Evolutionary conservation across 2,797 vertebrate species (phyloP), one percentile per base, ranked within the genome.

Genomic region (Peromyscus eremicus): DNA sequence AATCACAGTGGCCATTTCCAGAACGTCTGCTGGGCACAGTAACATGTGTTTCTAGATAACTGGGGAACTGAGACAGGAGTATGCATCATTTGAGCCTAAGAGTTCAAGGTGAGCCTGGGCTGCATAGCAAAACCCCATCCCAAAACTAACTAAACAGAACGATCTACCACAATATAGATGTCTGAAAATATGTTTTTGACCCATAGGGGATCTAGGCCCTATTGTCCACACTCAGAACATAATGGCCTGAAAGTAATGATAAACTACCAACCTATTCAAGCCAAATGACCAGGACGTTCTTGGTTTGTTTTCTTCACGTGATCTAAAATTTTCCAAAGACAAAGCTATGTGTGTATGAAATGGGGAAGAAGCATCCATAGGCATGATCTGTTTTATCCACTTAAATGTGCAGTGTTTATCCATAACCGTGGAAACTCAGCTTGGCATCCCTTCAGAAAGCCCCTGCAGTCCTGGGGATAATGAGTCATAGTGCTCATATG

Each of bases 171-270:
- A 34, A 11, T 55, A 6, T 43, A 27, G 32, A 77, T 76, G 17
- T 85, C 62, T 92, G 43, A 66, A 88, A 96, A 86, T 27, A 43
- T 19, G 14, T 55, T 60, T 91, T 93, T 80, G 64, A 49, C n/a
- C 75, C n/a, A 19, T 29, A 32, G 37, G 16, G 43, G 4, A 25
- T 66, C 19, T 92, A 49, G 57, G 13, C 5, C 4, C n/a, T 43
- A 40, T 34, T 0, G 19, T 70, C 71, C 5, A n/a, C 21, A 32
- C 11, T 43, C 14, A 3, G 40, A 85, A 66, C 16, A n/a, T 27
- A 66, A 21, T 49, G 12, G 60, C n/a, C 40, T 70, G 37, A 23
- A 60, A 25, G 9, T 37, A 37, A 66, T 55, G 21, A 0, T 89
- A 71, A 79, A 82, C 52, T 64, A 71, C 17, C n/a, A 37, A 70